Evolutionary conservation across 1,140 invertebrate genomes (phyloP).

Genomic region (Asobara japonica): DNA sequence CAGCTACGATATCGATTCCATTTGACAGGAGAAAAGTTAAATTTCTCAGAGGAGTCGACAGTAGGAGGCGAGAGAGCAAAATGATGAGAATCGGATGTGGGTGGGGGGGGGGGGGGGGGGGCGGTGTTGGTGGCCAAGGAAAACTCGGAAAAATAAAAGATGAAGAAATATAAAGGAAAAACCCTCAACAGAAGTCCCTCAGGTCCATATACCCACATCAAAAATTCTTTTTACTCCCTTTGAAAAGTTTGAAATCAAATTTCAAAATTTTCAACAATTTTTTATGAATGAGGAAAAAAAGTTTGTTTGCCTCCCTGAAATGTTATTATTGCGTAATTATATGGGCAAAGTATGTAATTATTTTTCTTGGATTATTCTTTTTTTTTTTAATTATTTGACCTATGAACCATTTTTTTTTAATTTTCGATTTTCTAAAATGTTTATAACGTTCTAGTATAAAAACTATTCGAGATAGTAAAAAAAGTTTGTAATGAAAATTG

Average conservation of each 20-base stretch:
- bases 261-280: slow-evolving; percentile 48
- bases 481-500: too few relatives aligned
- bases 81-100: slow-evolving; percentile 11
- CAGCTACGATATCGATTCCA: slow-evolving; percentile 37
- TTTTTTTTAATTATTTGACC: too few relatives aligned
- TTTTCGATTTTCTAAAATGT: too few relatives aligned
- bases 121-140: not conserved
- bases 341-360: too few relatives aligned
- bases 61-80: not conserved
- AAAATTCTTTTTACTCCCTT: slow-evolving; percentile 1
- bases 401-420: too few relatives aligned
- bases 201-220: slow-evolving; percentile 3
- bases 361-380: too few relatives aligned
- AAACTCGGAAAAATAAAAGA: slow-evolving; percentile 6
- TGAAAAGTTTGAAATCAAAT: slow-evolving; percentile 48
- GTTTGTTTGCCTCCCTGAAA: not conserved
- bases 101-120: not conserved
- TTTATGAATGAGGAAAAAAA: not conserved
- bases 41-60: slow-evolving; percentile 48
- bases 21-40: slow-evolving; percentile 45
- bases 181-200: not conserved
- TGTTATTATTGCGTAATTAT: too few relatives aligned
- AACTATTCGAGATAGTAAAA: too few relatives aligned
- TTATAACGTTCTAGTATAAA: too few relatives aligned
- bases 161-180: not conserved